phyloP scores from a whole-genome alignment of 2,888 invertebrate species.

The Caenorhabditis parvicauda region DNA sequence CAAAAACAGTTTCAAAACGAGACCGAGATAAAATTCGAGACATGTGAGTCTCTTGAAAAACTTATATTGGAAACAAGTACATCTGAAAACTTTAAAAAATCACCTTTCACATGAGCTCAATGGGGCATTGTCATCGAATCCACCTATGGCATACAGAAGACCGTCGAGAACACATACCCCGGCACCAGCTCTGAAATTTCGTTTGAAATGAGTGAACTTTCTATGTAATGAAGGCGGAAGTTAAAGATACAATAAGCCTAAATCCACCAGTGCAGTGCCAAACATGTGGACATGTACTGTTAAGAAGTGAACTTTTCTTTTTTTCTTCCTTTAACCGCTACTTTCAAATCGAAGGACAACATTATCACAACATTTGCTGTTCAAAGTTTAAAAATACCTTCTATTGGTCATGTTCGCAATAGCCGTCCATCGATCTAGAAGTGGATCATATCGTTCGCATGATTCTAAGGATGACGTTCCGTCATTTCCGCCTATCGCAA shows the following conservation, averaged over 20 bases:
- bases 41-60: too few species aligned
- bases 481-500: conserved; percentile 68
- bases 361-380: not conserved
- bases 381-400: conserved; percentile 15
- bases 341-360: too few species aligned
- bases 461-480: conserved; percentile 66
- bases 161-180: conserved; percentile 67
- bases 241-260: not conserved
- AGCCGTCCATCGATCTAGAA: conserved; percentile 65
- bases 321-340: too few species aligned
- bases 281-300: not conserved
- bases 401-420: conserved; percentile 65
- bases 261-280: not conserved
- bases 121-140: conserved; percentile 67
- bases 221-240: not conserved
- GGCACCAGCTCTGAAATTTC: conserved; percentile 64
- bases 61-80: too few species aligned
- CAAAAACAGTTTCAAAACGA: too few species aligned
- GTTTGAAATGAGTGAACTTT: not conserved
- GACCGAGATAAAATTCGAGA: too few species aligned
- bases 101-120: conserved; percentile 57
- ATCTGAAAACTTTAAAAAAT: too few species aligned
- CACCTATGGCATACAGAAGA: conserved; percentile 64
- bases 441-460: conserved; percentile 67
- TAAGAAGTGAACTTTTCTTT: not conserved